phyloP scores from a whole-genome alignment of 2,113 vertebrate genomes.

The Alouatta palliata region DNA sequence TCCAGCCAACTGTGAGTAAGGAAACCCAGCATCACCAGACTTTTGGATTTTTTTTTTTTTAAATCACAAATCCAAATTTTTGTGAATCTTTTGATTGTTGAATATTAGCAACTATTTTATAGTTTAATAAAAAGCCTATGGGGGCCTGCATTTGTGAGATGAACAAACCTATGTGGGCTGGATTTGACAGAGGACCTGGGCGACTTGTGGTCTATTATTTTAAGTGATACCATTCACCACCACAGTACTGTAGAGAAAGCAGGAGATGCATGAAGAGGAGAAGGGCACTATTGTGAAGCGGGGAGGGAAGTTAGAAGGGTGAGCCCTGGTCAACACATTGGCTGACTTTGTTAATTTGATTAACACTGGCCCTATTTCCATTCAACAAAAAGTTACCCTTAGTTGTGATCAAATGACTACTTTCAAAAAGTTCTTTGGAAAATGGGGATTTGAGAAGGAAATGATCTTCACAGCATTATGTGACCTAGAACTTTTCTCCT shows the following conservation, averaged over 20 bases:
- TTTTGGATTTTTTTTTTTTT: background rate
- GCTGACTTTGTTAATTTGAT: background rate
- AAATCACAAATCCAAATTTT: background rate
- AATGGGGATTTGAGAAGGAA: background rate
- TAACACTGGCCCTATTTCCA: background rate
- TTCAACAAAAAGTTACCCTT: background rate
- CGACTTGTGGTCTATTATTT: background rate
- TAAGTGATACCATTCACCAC: too few species aligned
- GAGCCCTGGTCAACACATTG: background rate
- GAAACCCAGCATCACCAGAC: background rate
- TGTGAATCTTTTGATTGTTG: background rate
- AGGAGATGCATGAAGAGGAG: background rate
- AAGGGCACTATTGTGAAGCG: fast-evolving
- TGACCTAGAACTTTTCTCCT: background rate
- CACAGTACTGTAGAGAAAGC: fast-evolving
- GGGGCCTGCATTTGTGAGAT: background rate
- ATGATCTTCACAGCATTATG: background rate
- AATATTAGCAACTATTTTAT: background rate
- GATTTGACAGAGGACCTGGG: background rate
- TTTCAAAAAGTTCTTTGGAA: background rate
- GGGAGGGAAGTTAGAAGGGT: too few species aligned
- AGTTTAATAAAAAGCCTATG: background rate
- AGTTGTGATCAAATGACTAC: background rate
- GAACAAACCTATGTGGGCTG: background rate
- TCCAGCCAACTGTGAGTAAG: background rate